Evolutionary conservation across 2,113 vertebrate genomes (phyloP), one percentile per base, ranked within the genome.

Genomic region (Tricholaema leucomelas): DNA sequence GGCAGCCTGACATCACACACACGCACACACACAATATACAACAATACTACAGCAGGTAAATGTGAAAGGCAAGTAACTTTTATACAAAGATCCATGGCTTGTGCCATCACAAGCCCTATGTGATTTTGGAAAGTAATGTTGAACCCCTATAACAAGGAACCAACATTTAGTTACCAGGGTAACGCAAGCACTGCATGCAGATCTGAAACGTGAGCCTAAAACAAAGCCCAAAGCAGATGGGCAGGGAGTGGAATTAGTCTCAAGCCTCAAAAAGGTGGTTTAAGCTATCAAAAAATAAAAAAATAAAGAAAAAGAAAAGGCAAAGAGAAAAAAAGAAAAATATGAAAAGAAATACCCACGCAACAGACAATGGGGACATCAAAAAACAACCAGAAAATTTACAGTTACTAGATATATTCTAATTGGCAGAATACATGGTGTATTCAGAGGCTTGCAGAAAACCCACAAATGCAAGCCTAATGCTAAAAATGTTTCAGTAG

Each of bases 31-130:
- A 85, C 96, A 96, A 96, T 97, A 97, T 98, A 98, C 97, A 95
- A 95, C 97, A 98, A 97, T 97, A 98, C 97, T 98, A 98, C 96
- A 98, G 97, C 98, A 98, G 97, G 97, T 98, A 98, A 98, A 97
- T 98, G 97, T 97, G 97, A 97, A 97, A 98, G 97, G 97, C 88
- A 73, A 95, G 28, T 97, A 97, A 97, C 92, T 98, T 97, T 97
- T 97, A 97, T 98, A 98, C 97, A 98, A 95, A 97, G 97, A 97
- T 97, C 97, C 95, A 96, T 86, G 94, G 93, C 98, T 97, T 98
- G 98, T 97, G 96, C 91, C 93, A 97, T 96, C 97, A 98, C 97
- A 98, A 98, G 97, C 85, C 97, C 95, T 95, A 92, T 90, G 95
- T 91, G 91, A 95, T 95, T 97, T 97, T 97, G 96, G 96, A 97